Base-by-base conservation (phyloP, 2,113 vertebrate genomes). In the Tautogolabrus adspersus region DNA sequence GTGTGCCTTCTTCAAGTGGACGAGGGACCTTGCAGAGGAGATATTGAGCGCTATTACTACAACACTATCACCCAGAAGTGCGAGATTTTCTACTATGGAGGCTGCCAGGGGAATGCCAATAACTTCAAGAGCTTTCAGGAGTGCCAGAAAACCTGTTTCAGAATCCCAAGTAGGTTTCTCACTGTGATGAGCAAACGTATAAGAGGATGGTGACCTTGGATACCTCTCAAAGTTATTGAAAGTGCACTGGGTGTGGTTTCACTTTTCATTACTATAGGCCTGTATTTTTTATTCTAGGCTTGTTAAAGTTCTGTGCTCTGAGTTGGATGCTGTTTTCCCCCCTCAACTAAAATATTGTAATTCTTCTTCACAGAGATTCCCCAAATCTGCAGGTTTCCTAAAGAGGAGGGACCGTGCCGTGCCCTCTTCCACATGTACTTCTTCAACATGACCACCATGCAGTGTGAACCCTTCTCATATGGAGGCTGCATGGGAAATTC, bases 391-490 rank as follows among this genome's bases (percentile, higher is more conserved):
- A 93, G 97, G 61, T 77, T 96, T 87, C 92, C 94, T 37, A 91
- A 91, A 69, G 90, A 93, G 0, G 85, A 72, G 38, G 94, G 94
- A 16, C 79, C 75, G 1, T 97, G 97, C 71, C 91, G 94, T 1
- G 89, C 70, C 54, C 13, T 91, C 2, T 21, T 91, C 0, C 83
- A 0, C 30, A 77, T 86, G 52, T 98, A 95, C 0, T 97, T 95
- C 91, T 99, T 97, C 88, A 97, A 98, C 88, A 91, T 99, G 92
- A 94, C 87, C 64, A 93, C 95, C 0, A 96, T 97, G 96, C 87
- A 82, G 51, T 99, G 98, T 73, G 95, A 98, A 83, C 51, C 85
- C 19, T 96, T 97, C 54, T 6, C 30, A 19, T 96, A 95, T 0
- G 95, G 96, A 0, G 94, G 95, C 55, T 97, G 96, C 62, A 55